Evolutionary conservation across 2,113 vertebrate species (phyloP).

Genomic region (Petroica traversi): DNA sequence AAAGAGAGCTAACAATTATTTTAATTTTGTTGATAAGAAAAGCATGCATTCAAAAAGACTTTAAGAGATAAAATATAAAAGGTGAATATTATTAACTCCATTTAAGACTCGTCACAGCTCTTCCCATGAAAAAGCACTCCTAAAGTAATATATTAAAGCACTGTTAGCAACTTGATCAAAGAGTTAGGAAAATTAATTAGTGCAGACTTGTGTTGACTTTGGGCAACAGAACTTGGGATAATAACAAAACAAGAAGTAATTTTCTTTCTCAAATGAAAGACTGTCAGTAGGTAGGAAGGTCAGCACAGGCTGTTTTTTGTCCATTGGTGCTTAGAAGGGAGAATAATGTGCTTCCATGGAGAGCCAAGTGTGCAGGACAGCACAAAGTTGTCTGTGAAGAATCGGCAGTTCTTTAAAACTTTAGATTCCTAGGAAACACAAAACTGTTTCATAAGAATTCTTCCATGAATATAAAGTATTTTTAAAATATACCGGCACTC

Average conservation of each 20-base stretch:
- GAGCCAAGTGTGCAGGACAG: background rate
- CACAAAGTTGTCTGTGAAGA: background rate
- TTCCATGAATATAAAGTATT: background rate
- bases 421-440: conserved; percentile 48
- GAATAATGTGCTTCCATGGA: background rate
- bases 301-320: background rate
- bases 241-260: background rate
- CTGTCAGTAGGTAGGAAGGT: background rate
- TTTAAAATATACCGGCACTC: background rate
- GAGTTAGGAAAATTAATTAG: background rate
- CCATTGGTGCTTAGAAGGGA: background rate
- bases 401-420: background rate
- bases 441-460: background rate
- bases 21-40: background rate
- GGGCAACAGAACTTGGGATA: background rate
- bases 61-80: background rate
- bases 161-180: background rate
- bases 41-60: background rate
- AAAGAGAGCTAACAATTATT: background rate
- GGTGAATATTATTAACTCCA: background rate
- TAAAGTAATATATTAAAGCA: background rate
- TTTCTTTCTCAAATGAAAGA: background rate
- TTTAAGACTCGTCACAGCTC: background rate
- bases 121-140: background rate
- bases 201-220: background rate